Base-by-base conservation (phyloP, 1,140 invertebrate genomes). In the Proales similis region DNA sequence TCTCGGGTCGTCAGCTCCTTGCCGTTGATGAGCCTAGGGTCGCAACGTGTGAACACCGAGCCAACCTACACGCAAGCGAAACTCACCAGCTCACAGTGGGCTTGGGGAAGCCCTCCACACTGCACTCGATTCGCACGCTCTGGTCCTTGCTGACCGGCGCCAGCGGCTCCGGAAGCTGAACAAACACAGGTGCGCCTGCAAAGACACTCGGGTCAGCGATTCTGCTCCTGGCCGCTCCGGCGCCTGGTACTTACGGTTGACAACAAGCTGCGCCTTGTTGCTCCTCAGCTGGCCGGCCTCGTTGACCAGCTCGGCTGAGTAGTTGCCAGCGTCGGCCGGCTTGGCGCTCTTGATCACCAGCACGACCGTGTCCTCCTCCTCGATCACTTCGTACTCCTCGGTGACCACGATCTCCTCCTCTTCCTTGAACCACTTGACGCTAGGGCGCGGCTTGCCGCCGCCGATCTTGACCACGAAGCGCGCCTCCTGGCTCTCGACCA, bases 71-170 rank as follows among this genome's bases (percentile, higher is more conserved):
- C 11, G 19, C 20, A 43, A 26, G n/a, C 6, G 45, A 47, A 19
- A 22, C 12, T 42, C 26, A 90, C 90, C 90, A 94, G 65, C 81
- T 80, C 47, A 93, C 86, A 65, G 81, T 82, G 63, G 90, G 90
- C 68, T 84, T 82, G 20, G 90, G 90, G 77, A 90, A 87, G 64
- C 88, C 88, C 70, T 88, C 85, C 68, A 94, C 87, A 67, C 87
- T 83, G 76, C 88, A 91, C 79, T 92, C 89, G 78, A 94, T 29
- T n/a, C 3, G 29, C 14, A 45, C 12, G 2, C 5, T n/a, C 7
- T 45, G 4, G 24, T 61, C 39, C 17, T 32, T 61, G 4, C 14
- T 43, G 2, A 45, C 22, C 5, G 5, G 4, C 6, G 14, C 3
- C n/a, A 33, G 12, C 14, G 20, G 4, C 24, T 32, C 38, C n/a